A percentile compares a stretch with the other conserved stretches of the same genome.
phyloP scores from a whole-genome alignment of 1,140 invertebrate species.

The Belonocnema kinseyi region DNA sequence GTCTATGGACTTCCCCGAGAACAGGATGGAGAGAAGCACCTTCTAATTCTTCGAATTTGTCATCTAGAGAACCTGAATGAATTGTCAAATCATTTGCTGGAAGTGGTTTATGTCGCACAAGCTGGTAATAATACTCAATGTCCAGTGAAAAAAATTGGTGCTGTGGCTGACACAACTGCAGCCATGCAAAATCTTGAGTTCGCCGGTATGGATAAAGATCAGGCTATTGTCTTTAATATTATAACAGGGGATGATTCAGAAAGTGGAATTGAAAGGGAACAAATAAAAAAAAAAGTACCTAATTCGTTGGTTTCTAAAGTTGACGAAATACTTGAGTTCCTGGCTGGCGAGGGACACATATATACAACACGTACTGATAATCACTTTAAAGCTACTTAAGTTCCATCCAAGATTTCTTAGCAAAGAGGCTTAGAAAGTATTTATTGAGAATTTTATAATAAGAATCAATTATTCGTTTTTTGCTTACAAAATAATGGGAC shows the following conservation, averaged over 20 bases:
- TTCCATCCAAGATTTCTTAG: slow-evolving; percentile 14
- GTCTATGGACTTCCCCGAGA: slow-evolving; percentile 62
- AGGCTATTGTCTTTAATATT: slow-evolving; percentile 62
- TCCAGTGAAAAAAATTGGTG: slow-evolving; percentile 33
- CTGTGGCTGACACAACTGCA: slow-evolving; percentile 6
- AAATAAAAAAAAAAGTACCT: slow-evolving; percentile 58
- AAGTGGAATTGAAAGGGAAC: slow-evolving; percentile 62
- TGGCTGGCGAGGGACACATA: slow-evolving; percentile 71
- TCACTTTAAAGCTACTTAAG: slow-evolving; percentile 70
- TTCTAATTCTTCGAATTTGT: slow-evolving; percentile 60
- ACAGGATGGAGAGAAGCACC: slow-evolving; percentile 51
- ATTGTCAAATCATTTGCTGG: slow-evolving; percentile 62
- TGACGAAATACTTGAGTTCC: slow-evolving; percentile 69
- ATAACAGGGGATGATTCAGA: slow-evolving; percentile 60
- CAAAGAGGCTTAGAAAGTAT: too few species aligned
- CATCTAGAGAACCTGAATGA: slow-evolving; percentile 59
- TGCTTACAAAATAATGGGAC: too few species aligned
- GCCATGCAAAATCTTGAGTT: slow-evolving; percentile 41
- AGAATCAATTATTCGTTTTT: too few species aligned
- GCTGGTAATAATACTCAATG: slow-evolving; percentile 49
- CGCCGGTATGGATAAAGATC: slow-evolving; percentile 51
- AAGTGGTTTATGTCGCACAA: slow-evolving; percentile 53
- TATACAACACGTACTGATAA: slow-evolving; percentile 73
- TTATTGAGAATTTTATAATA: too few species aligned
- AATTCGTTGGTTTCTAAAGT: slow-evolving; percentile 47